Evolutionary conservation across 2,888 invertebrate species (phyloP), one percentile per base, ranked within the genome.

Genomic region (Drosophila testacea): DNA sequence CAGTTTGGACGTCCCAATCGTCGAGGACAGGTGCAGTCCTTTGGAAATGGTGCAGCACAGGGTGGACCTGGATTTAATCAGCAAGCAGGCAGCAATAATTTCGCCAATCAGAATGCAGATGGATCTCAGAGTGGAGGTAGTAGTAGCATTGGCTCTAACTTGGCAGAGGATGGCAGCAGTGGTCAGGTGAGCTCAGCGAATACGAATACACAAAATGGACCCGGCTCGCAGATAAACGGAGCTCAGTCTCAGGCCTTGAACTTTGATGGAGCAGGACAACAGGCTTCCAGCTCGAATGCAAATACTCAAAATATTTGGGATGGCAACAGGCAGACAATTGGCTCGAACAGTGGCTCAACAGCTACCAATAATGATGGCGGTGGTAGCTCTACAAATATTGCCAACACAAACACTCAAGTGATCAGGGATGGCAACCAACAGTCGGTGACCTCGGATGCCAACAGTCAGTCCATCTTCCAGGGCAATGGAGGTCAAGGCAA

Each of bases 201-300:
- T 68, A 90, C 90, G 0, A 88, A 89, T n/a, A 90, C 91, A n/a
- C 82, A 89, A 64, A 79, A 54, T 16, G 80, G 73, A n/a, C 57
- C 83, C 16, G 5, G 82, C 11, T 69, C 7, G 48, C 4, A 70
- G 64, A 50, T 68, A 5, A 91, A 92, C 54, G 81, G 77, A 10
- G 91, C 91, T 1, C 92, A 92, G 75, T 91, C 92, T 59, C 92
- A 92, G 61, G 76, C 91, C 0, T 77, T 92, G 0, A 92, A 92
- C 69, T 92, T 92, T 44, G 65, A 69, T 47, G 61, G 79, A 1
- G 82, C 77, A 4, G 73, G 84, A 38, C 89, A 91, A 56, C 92
- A 91, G 69, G 91, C 91, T 0, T 77, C 89, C 34, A 84, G 85
- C n/a, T 80, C 92, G 7, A 92, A 92, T 63, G 91, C 91, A 4